Conservation (phyloP, 2,797 vertebrate species). For the Microhierax caerulescens region DNA sequence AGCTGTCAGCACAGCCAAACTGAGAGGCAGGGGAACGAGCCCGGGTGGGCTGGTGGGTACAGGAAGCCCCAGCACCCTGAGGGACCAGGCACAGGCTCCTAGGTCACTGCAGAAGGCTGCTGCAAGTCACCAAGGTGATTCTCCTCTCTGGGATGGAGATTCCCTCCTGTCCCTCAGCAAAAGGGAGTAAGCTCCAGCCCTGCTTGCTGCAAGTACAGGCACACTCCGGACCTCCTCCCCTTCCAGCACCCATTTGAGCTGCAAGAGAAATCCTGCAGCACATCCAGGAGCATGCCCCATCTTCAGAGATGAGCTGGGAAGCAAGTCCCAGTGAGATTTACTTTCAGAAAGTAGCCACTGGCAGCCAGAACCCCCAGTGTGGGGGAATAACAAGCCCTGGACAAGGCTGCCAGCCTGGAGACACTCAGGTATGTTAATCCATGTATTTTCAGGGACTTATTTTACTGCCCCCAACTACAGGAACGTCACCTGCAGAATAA, state of each 20-base stretch:
- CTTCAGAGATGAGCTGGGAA: background rate
- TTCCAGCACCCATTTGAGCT: background rate
- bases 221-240: background rate
- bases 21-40: background rate
- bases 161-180: background rate
- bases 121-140: accelerated
- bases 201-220: accelerated
- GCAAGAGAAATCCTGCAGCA: background rate
- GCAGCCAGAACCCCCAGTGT: accelerated
- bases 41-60: accelerated
- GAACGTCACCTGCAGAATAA: constrained; percentile 10
- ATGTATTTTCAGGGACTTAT: background rate
- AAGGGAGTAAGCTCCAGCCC: background rate
- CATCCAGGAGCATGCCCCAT: background rate
- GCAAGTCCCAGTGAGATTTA: background rate
- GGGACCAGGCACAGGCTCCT: background rate
- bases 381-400: background rate
- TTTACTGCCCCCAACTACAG: background rate
- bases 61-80: background rate
- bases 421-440: background rate
- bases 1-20: background rate
- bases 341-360: background rate
- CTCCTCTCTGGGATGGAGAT: background rate
- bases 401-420: background rate
- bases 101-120: background rate